Base-by-base conservation (phyloP, 1,140 invertebrate species). In the Wiebesia pumilae region DNA sequence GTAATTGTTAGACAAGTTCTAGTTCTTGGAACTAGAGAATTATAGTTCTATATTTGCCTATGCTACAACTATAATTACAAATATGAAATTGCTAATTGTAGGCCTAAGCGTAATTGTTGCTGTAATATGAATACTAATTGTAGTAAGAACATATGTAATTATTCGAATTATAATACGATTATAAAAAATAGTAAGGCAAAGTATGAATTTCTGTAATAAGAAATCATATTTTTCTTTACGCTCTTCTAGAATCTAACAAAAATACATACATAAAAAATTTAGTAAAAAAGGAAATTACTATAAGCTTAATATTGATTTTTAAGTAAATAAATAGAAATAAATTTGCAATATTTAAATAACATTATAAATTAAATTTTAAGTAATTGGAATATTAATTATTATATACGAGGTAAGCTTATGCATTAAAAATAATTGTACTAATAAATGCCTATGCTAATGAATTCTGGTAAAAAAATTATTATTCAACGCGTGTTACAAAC, bases 401-500 rank as follows among this genome's bases (percentile, higher is more conserved):
- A 43, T 9, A 38, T 75, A 33, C 9, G 43, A 43, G 14, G 38
- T 43, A 75, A 75, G 14, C 0, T n/a, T 75, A 75, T 3, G n/a
- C 10, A 75, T 43, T 40, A 27, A 12, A 75, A 43, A 75, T 43
- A 43, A 75, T 73, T 4, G 10, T 35, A 10, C 65, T 79, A 79
- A 84, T 84, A 79, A 67, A 69, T 84, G 62, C 38, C 75, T 67
- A 79, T 47, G 75, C 54, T 84, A 84, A 84, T 84, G 83, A 84
- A 79, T 84, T 84, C 75, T 84, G 35, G 73, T 78, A 40, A 67
- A 58, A 30, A 47, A 6, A n/a, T 75, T 75, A 75, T 75, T 75
- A 75, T 75, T 43, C 71, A 43, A 75, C n/a, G 71, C 40, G 71
- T 75, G 71, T 43, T 24, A 43, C 19, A 43, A 75, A 43, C 38